These are phyloP conservation scores for Ormia ochracea DNA, from an alignment of 2,888 invertebrate species.

Conservation along the genomic window DNA sequence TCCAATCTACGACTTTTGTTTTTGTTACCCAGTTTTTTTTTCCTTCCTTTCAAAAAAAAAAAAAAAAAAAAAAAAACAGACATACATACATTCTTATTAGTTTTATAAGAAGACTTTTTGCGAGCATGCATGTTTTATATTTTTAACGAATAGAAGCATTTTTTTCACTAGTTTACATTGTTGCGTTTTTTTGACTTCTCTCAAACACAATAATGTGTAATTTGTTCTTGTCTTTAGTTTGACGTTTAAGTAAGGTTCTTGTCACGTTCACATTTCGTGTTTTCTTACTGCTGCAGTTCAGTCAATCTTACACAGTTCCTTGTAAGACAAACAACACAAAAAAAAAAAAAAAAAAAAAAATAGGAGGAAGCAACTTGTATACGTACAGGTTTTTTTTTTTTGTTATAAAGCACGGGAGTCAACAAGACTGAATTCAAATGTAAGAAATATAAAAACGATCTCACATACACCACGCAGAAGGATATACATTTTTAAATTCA, in stretches of 20 bases:
- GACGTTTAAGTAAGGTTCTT: constrained; percentile 62
- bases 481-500: constrained; percentile 59
- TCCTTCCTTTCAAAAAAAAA: neutral
- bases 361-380: too few relatives aligned
- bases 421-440: constrained; percentile 41
- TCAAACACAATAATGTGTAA: constrained; percentile 53
- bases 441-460: constrained; percentile 2
- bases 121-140: constrained; percentile 23
- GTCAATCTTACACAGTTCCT: constrained; percentile 31
- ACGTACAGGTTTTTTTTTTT: constrained; percentile 64
- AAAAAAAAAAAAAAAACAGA: too few relatives aligned
- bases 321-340: neutral
- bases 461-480: neutral
- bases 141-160: constrained; percentile 7
- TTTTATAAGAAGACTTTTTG: constrained; percentile 6
- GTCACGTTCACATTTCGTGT: constrained; percentile 60
- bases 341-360: too few relatives aligned
- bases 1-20: constrained; percentile 24
- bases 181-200: constrained; percentile 10
- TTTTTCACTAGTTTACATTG: constrained; percentile 26
- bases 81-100: constrained; percentile 49
- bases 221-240: constrained; percentile 62
- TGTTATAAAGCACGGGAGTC: neutral
- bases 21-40: neutral
- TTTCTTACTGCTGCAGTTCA: constrained; percentile 53